These are phyloP conservation scores for Rhizoglyphus robini DNA, from an alignment of 1,140 invertebrate species.

Conservation along the genomic window DNA sequence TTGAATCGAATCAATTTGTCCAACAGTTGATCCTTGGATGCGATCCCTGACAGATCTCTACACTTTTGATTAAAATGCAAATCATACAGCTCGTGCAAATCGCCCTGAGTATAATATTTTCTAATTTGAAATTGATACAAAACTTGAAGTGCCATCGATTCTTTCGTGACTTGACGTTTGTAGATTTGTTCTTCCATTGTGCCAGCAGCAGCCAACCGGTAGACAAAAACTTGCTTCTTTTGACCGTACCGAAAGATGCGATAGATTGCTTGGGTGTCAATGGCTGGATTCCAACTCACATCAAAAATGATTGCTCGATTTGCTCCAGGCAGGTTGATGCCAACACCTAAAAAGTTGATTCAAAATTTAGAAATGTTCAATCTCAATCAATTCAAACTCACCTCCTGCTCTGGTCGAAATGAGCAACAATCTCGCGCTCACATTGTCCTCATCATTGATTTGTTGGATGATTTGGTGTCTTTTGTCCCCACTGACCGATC, in stretches of 20 bases:
- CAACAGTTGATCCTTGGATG: background rate
- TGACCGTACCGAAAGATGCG: constrained; percentile 94
- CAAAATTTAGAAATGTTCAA: background rate
- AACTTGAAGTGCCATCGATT: constrained; percentile 61
- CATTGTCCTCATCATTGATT: constrained; percentile 78
- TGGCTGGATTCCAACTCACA: constrained; percentile 99
- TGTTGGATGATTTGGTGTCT: constrained; percentile 91
- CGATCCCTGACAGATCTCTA: background rate
- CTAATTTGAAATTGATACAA: constrained; percentile 96
- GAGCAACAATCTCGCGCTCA: constrained; percentile 89
- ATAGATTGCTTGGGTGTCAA: constrained; percentile 96
- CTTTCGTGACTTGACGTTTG: constrained; percentile 92
- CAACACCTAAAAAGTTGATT: constrained; percentile 44
- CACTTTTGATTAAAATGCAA: background rate
- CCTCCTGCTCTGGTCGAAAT: constrained; percentile 62
- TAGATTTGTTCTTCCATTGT: constrained; percentile 96
- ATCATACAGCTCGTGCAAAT: constrained; percentile 67
- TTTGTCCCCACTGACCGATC: constrained; percentile 81
- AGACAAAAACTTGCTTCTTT: constrained; percentile 82
- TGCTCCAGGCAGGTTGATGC: constrained; percentile 88
- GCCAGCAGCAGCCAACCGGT: constrained; percentile 89
- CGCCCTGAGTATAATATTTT: constrained; percentile 81
- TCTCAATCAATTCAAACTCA: background rate
- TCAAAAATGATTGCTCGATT: constrained; percentile 95
- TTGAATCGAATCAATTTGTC: background rate